Evolutionary conservation across 2,113 vertebrate genomes (phyloP).

Genomic region (Calypte anna): DNA sequence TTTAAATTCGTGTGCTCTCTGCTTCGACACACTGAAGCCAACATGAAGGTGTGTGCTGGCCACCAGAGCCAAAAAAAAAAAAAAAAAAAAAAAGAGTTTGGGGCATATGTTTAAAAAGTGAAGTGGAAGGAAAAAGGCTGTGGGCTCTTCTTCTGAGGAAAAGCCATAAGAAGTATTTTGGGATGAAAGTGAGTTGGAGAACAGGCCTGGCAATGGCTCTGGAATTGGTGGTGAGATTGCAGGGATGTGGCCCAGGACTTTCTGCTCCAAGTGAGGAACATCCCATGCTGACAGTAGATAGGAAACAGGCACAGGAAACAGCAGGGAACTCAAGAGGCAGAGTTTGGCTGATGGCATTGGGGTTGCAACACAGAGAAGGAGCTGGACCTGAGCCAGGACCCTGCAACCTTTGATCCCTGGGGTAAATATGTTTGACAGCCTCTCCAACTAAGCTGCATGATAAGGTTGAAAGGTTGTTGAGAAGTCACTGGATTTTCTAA

Average conservation of each 20-base stretch:
- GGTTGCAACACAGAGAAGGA: not conserved
- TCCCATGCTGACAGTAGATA: not conserved
- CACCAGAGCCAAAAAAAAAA: not conserved
- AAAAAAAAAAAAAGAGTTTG: not conserved
- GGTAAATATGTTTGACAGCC: not conserved
- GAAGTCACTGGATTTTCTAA: not conserved
- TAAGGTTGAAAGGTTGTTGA: not conserved
- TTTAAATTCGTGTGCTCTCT: not conserved
- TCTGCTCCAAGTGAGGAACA: not conserved
- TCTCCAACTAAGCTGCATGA: not conserved
- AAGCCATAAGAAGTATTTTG: not conserved
- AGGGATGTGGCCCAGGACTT: not conserved
- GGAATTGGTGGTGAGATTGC: not conserved
- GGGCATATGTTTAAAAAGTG: fast-evolving
- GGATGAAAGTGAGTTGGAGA: fast-evolving
- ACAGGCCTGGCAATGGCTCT: not conserved
- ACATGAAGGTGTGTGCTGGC: not conserved
- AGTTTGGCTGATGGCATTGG: not conserved
- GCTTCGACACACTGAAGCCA: not conserved
- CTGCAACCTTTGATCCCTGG: not conserved
- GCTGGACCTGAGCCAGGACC: not conserved
- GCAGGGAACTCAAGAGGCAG: not conserved
- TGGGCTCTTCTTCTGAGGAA: not conserved
- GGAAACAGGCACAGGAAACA: not conserved
- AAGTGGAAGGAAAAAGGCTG: not conserved